Conservation (phyloP, 1,140 invertebrate genomes). For the Listronotus oregonensis region DNA sequence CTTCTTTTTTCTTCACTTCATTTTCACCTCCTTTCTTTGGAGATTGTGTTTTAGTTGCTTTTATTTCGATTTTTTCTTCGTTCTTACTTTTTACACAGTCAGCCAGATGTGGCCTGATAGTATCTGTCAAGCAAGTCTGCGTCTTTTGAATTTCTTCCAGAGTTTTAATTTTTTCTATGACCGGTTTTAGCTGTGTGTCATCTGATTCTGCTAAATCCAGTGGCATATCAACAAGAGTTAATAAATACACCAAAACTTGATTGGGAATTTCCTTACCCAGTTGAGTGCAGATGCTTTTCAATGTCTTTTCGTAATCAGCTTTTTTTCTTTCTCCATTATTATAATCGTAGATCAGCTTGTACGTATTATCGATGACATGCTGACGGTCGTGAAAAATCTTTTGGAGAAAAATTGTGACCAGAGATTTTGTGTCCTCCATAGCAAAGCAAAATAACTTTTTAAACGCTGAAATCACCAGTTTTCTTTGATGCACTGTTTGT, state of each 20-base stretch:
- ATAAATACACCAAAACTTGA: constrained; percentile 44
- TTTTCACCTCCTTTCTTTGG: neutral
- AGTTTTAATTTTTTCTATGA: constrained; percentile 38
- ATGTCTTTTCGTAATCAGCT: constrained; percentile 41
- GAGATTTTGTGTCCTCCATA: constrained; percentile 44
- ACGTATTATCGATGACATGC: constrained; percentile 40
- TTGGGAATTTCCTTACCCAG: constrained; percentile 45
- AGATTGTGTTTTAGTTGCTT: neutral
- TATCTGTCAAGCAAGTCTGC: constrained; percentile 36
- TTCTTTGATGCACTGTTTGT: too few relatives aligned
- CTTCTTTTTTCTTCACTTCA: neutral
- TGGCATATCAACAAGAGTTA: constrained; percentile 46
- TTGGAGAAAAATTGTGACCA: constrained; percentile 45
- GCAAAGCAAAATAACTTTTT: too few relatives aligned
- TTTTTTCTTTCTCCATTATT: constrained; percentile 38
- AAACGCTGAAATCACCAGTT: too few relatives aligned
- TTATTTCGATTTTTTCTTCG: constrained; percentile 8
- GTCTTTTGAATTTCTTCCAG: constrained; percentile 36
- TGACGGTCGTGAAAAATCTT: constrained; percentile 43
- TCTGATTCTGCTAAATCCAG: constrained; percentile 31
- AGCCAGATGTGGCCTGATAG: constrained; percentile 37
- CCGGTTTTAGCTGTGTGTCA: constrained; percentile 21
- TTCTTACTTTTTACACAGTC: constrained; percentile 35
- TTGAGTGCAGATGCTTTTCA: constrained; percentile 39
- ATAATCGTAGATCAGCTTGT: constrained; percentile 37